These are phyloP conservation scores for Blastobasis lacticolella DNA, from an alignment of 2,888 invertebrate genomes.

Conservation along the genomic window DNA sequence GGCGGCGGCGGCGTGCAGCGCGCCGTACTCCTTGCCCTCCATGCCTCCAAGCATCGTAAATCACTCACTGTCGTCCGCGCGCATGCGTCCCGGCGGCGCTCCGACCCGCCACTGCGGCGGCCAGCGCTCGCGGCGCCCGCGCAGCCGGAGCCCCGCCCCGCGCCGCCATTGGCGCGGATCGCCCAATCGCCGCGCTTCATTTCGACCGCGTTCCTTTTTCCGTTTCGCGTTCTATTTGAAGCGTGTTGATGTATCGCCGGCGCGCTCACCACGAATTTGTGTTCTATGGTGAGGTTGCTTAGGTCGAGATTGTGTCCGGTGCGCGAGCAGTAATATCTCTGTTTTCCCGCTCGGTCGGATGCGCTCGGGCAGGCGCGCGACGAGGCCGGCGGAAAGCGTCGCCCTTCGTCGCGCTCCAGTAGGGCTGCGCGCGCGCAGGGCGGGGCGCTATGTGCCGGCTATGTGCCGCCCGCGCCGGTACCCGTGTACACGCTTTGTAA, in stretches of 20 bases:
- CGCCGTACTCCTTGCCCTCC: conserved; percentile 70
- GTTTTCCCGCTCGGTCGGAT: conserved; percentile 67
- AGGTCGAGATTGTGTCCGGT: conserved; percentile 12
- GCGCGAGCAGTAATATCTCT: conserved; percentile 39
- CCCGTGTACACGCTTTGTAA: conserved; percentile 36
- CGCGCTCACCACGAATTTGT: conserved; percentile 16
- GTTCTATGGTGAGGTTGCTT: conserved; percentile 15
- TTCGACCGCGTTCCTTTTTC: conserved; percentile 67
- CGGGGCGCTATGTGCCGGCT: conserved; percentile 14
- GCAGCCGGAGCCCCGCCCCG: conserved; percentile 44
- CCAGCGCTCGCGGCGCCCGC: conserved; percentile 14
- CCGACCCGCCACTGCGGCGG: conserved; percentile 11
- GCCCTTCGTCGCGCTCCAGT: conserved; percentile 7
- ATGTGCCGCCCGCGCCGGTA: background rate
- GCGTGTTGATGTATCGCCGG: conserved; percentile 57
- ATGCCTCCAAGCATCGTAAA: conserved; percentile 63
- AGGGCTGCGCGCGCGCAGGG: conserved; percentile 28
- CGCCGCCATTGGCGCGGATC: conserved; percentile 60
- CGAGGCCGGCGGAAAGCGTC: conserved; percentile 48
- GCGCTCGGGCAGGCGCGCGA: conserved; percentile 62
- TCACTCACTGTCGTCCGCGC: conserved; percentile 31
- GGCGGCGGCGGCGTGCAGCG: conserved; percentile 64
- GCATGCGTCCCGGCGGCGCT: conserved; percentile 10
- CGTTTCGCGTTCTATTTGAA: conserved; percentile 69
- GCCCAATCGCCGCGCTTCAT: conserved; percentile 69